Conservation (phyloP, 2,113 vertebrate species). For the Atrichornis clamosus region DNA sequence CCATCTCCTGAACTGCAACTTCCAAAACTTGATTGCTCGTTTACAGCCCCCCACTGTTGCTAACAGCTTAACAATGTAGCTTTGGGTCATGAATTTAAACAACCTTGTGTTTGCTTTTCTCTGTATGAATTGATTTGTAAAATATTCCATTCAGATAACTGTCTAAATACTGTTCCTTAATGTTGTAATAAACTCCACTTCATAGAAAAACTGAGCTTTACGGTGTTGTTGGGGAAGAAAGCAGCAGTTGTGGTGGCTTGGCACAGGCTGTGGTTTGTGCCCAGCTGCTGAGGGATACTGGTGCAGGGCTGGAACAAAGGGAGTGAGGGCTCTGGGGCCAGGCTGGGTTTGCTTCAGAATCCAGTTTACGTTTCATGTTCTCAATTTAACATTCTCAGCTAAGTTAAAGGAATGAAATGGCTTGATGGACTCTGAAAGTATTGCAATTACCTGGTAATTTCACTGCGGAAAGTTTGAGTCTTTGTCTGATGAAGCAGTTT, state of each 20-base stretch:
- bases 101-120: slow-evolving; percentile 49
- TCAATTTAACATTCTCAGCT: background rate
- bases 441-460: background rate
- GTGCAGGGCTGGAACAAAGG: background rate
- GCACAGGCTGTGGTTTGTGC: background rate
- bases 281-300: background rate
- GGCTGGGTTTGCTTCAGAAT: background rate
- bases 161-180: slow-evolving; percentile 18
- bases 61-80: slow-evolving; percentile 65
- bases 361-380: background rate
- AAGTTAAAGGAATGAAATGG: background rate
- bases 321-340: background rate
- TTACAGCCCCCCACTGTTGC: slow-evolving; percentile 49
- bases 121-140: slow-evolving; percentile 67
- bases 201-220: background rate
- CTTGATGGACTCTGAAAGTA: background rate
- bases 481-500: background rate
- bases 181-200: slow-evolving; percentile 72
- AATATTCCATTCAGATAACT: slow-evolving; percentile 50
- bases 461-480: background rate
- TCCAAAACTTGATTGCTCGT: slow-evolving; percentile 59
- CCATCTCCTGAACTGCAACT: slow-evolving; percentile 52
- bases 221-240: background rate
- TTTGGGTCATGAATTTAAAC: slow-evolving; percentile 46
- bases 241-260: background rate